These are phyloP conservation scores for Caenorhabditis inopinata DNA, from an alignment of 1,140 invertebrate species.

Conservation along the genomic window DNA sequence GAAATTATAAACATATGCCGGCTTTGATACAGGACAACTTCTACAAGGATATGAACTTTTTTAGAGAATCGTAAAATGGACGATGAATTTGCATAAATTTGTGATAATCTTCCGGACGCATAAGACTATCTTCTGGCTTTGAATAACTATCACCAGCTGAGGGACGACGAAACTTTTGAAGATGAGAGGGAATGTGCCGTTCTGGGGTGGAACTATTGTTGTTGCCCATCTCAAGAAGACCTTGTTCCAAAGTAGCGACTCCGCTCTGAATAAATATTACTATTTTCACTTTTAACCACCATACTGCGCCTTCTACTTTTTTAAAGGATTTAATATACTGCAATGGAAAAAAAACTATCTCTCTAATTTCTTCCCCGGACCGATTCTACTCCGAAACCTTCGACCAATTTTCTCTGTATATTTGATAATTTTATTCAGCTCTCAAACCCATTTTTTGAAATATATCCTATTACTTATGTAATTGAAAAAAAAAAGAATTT, in stretches of 20 bases:
- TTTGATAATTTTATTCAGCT: no score
- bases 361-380: no score
- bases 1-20: not conserved
- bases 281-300: no score
- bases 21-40: not conserved
- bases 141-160: not conserved
- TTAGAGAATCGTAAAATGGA: not conserved
- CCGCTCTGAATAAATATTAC: not conserved
- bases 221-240: not conserved
- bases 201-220: not conserved
- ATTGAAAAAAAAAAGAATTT: no score
- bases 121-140: not conserved
- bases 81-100: not conserved
- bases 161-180: not conserved
- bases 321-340: no score
- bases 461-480: no score
- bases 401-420: no score
- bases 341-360: no score
- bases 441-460: no score
- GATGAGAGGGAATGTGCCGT: not conserved
- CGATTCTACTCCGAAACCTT: no score
- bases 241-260: not conserved
- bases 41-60: not conserved
- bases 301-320: no score
- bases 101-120: not conserved